Evolutionary conservation across 2,888 invertebrate species (phyloP).

Genomic region (Rapana venosa): DNA sequence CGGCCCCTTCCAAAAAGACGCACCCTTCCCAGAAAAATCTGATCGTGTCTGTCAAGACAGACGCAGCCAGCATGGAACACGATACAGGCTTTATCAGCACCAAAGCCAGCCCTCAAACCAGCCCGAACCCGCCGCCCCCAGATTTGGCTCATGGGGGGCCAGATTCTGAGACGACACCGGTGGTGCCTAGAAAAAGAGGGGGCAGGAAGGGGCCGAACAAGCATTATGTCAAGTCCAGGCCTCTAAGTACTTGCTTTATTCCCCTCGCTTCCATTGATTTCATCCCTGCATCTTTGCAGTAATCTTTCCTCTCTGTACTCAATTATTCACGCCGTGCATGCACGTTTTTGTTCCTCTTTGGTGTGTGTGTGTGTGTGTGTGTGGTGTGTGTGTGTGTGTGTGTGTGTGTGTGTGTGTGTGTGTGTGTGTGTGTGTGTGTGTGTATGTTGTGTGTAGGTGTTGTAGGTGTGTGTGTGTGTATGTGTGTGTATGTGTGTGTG

Average conservation of each 20-base stretch:
- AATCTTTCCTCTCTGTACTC: not conserved
- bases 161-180: constrained; percentile 48
- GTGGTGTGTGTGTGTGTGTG: not conserved
- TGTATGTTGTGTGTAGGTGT: not conserved
- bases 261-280: constrained; percentile 1
- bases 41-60: constrained; percentile 52
- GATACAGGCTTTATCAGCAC: constrained; percentile 51
- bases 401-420: not conserved
- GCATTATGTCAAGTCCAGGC: constrained; percentile 61
- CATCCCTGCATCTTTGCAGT: too few relatives aligned
- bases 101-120: constrained; percentile 57
- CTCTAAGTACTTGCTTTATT: constrained; percentile 49
- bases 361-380: not conserved
- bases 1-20: not conserved
- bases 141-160: constrained; percentile 48
- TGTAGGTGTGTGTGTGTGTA: not conserved
- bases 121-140: constrained; percentile 66
- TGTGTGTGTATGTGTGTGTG: not conserved
- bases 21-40: constrained; percentile 20
- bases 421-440: not conserved
- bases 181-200: constrained; percentile 42
- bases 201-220: constrained; percentile 35
- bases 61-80: constrained; percentile 39
- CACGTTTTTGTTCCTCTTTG: not conserved
- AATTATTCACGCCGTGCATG: not conserved